Evolutionary conservation across 2,797 vertebrate species (phyloP).

Genomic region (Rhabdomys pumilio): DNA sequence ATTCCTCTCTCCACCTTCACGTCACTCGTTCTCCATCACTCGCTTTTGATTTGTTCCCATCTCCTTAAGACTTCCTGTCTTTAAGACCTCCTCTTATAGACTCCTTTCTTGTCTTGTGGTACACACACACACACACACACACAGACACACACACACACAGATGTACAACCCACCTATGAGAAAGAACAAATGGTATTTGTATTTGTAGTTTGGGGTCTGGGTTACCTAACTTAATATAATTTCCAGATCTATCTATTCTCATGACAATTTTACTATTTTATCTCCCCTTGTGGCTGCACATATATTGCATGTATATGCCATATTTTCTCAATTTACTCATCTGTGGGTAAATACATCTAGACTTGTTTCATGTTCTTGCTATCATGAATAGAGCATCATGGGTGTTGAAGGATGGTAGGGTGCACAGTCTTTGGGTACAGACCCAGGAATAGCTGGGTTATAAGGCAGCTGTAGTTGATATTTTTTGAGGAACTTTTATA

Average conservation of each 20-base stretch:
- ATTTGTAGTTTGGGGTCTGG: not conserved
- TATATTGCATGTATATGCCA: too few species aligned
- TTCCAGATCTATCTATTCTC: not conserved
- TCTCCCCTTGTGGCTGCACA: not conserved
- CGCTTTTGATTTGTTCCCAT: not conserved
- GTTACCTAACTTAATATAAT: not conserved
- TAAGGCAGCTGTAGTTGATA: not conserved
- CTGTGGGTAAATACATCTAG: not conserved
- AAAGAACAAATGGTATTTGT: not conserved
- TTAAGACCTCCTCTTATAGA: not conserved
- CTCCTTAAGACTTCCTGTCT: not conserved
- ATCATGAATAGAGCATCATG: not conserved
- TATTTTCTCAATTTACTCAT: not conserved
- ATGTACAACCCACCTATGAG: not conserved
- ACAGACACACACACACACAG: not conserved
- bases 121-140: not conserved
- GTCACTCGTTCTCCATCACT: not conserved
- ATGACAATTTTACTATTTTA: not conserved
- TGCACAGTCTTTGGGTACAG: not conserved
- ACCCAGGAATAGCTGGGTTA: not conserved
- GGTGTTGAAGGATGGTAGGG: not conserved
- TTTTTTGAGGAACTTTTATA: not conserved
- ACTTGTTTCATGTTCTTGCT: not conserved
- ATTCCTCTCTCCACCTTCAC: not conserved
- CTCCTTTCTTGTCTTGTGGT: not conserved